phyloP scores from a whole-genome alignment of 2,888 invertebrate species.

The Oegoconia quadripuncta region DNA sequence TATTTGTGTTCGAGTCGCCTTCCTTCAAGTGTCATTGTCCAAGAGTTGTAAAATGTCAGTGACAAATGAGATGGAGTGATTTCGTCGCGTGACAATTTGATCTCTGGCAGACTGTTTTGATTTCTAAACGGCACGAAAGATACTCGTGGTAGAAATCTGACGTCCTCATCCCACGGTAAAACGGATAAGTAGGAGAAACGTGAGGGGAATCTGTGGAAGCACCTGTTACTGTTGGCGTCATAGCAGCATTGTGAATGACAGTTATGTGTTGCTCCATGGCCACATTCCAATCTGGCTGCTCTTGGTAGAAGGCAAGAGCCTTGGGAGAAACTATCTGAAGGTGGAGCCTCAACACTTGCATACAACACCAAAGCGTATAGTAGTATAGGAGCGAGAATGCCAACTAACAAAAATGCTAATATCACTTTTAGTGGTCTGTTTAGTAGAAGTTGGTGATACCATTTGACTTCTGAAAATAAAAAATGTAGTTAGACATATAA shows the following conservation, averaged over 20 bases:
- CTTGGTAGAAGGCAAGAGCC: conserved; percentile 59
- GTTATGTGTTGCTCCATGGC: conserved; percentile 41
- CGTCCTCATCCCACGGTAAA: conserved; percentile 50
- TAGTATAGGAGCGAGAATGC: conserved; percentile 47
- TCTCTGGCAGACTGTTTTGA: conserved; percentile 36
- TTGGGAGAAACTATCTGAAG: conserved; percentile 55
- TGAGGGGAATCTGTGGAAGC: conserved; percentile 76
- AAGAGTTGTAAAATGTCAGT: conserved; percentile 51
- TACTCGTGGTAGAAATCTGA: conserved; percentile 47
- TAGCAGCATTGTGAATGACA: conserved; percentile 76
- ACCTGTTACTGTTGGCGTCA: conserved; percentile 51
- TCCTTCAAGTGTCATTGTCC: conserved; percentile 28
- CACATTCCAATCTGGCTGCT: conserved; percentile 52
- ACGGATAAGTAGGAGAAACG: conserved; percentile 65
- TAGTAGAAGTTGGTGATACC: conserved; percentile 58
- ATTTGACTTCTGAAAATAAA: conserved; percentile 54
- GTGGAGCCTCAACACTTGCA: conserved; percentile 37
- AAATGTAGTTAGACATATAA: background rate
- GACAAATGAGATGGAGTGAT: conserved; percentile 52
- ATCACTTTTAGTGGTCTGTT: conserved; percentile 54
- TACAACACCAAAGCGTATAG: conserved; percentile 52
- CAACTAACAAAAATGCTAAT: conserved; percentile 32
- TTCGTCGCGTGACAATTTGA: conserved; percentile 59
- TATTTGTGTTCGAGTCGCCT: conserved; percentile 40
- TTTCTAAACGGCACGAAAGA: conserved; percentile 47